Evolutionary conservation across 1,140 invertebrate species (phyloP).

Genomic region (Metopolophium dirhodum): DNA sequence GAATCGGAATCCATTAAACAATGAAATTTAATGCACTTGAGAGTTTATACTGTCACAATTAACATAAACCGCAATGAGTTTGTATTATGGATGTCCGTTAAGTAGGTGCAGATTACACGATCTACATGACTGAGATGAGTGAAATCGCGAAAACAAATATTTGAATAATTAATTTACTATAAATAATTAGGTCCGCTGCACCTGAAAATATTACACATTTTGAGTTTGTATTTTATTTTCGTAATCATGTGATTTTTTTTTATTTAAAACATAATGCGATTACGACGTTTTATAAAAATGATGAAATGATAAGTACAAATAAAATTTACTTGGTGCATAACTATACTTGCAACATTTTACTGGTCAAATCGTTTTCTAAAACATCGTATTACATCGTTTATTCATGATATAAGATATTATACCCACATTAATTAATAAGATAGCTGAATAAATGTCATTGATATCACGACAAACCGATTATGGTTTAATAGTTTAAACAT

Average conservation of each 20-base stretch:
- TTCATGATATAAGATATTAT: not conserved
- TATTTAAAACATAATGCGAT: not conserved
- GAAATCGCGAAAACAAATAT: not conserved
- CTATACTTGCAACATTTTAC: not conserved
- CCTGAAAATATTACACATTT: not conserved
- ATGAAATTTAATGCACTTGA: not conserved
- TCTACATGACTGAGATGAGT: not conserved
- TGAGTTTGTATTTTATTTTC: not conserved
- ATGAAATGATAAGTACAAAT: not conserved
- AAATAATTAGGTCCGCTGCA: not conserved
- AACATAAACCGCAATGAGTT: slow-evolving; percentile 8
- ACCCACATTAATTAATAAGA: not conserved
- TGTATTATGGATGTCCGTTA: not conserved
- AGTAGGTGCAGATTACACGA: not conserved
- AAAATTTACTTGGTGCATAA: not conserved
- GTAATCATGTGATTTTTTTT: not conserved
- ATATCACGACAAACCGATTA: not conserved
- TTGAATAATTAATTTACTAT: not conserved
- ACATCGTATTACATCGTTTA: not conserved
- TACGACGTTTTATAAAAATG: not conserved
- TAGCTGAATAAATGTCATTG: not conserved
- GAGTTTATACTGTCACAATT: slow-evolving; percentile 1
- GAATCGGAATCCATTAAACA: slow-evolving; percentile 1
- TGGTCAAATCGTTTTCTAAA: not conserved
- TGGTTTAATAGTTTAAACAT: not conserved